These are phyloP conservation scores for Oncorhynchus mykiss DNA, from an alignment of 2,113 vertebrate species.

Conservation along the genomic window DNA sequence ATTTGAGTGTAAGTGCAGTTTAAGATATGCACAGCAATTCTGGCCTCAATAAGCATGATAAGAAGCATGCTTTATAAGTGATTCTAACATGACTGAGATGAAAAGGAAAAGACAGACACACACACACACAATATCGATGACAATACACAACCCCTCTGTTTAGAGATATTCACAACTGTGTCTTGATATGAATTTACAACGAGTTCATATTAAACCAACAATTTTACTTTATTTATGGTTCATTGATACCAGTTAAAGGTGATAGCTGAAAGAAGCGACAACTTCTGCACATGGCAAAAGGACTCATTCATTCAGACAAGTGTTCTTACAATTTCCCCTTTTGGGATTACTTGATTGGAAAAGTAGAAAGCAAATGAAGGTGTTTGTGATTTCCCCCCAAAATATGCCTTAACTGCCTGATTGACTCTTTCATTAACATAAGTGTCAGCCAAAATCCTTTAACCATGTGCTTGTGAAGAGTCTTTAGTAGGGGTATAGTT, in stretches of 20 bases:
- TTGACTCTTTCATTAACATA: not conserved
- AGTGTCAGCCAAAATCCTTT: not conserved
- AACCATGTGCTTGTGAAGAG: not conserved
- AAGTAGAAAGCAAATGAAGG: not conserved
- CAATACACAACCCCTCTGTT: constrained; percentile 57
- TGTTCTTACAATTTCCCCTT: not conserved
- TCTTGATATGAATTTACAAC: not conserved
- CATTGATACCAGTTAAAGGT: too few species aligned
- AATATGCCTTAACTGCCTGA: not conserved
- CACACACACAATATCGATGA: constrained; percentile 3
- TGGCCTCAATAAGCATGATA: constrained; percentile 1
- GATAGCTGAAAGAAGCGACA: too few species aligned
- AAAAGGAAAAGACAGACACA: constrained; percentile 16
- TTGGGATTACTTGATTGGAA: not conserved
- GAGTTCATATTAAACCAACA: not conserved
- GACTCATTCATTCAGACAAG: too few species aligned
- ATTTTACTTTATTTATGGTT: too few species aligned
- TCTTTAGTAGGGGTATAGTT: not conserved
- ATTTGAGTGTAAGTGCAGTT: too few species aligned
- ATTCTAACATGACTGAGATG: constrained; percentile 14
- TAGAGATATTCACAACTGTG: constrained; percentile 34
- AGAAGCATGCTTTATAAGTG: constrained; percentile 9
- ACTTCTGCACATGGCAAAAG: too few species aligned
- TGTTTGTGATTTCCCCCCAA: not conserved
- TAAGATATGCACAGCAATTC: too few species aligned